phyloP scores from a whole-genome alignment of 2,888 invertebrate genomes.

The Archips crataeganus region DNA sequence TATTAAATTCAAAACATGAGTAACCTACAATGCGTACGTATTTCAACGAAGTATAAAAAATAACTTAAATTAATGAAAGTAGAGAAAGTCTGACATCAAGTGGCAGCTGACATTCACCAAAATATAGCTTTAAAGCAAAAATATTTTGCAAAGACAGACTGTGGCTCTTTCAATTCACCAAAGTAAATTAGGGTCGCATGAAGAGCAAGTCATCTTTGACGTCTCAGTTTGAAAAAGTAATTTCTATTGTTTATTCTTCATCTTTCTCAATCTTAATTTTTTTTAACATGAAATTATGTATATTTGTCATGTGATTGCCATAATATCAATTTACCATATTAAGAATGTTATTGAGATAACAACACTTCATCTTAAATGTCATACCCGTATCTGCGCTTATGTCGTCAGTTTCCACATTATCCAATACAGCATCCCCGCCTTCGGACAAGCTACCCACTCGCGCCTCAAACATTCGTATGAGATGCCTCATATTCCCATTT shows the following conservation, averaged over 20 bases:
- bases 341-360: background rate
- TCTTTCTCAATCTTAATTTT: background rate
- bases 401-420: constrained; percentile 53
- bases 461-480: constrained; percentile 77
- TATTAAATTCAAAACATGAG: too few species aligned
- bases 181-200: background rate
- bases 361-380: constrained; percentile 37
- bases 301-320: background rate
- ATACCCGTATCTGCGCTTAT: constrained; percentile 42
- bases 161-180: background rate
- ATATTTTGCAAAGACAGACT: background rate
- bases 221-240: background rate
- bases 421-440: constrained; percentile 55
- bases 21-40: too few species aligned
- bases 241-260: background rate
- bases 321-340: background rate
- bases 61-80: too few species aligned
- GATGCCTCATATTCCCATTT: constrained; percentile 66
- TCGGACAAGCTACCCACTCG: constrained; percentile 53
- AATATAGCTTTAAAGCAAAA: background rate
- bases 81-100: background rate
- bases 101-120: background rate
- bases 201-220: background rate
- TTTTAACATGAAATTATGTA: background rate
- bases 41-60: too few species aligned